Percentiles rank a stretch among this genome's conserved stretches.
phyloP scores from a whole-genome alignment of 2,113 vertebrate genomes.

The Oceanites oceanicus region DNA sequence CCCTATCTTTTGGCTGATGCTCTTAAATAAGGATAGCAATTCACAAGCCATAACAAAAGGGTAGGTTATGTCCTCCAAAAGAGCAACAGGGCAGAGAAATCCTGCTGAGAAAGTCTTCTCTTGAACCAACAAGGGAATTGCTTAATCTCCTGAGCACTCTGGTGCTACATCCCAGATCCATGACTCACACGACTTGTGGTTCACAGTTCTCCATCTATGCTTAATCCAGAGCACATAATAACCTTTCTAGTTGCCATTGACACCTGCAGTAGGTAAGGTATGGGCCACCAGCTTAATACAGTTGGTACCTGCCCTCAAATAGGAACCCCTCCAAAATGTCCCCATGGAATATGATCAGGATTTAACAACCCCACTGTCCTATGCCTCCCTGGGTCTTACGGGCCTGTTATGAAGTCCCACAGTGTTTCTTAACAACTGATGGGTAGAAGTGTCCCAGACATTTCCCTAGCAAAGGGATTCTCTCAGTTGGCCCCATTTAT shows the following conservation, averaged over 20 bases:
- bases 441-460: neutral
- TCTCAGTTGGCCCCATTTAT: neutral
- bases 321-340: neutral
- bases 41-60: neutral
- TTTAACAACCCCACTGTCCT: neutral
- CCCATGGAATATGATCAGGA: neutral
- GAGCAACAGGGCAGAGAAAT: neutral
- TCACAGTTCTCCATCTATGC: neutral
- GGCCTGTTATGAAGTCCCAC: neutral
- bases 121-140: neutral
- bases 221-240: neutral
- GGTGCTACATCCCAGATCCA: too few relatives aligned
- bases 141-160: neutral
- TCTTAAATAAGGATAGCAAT: neutral
- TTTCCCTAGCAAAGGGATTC: neutral
- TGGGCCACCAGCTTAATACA: neutral
- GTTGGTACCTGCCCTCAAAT: neutral
- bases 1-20: neutral
- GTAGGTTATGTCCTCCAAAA: neutral
- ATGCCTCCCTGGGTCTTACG: neutral
- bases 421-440: neutral
- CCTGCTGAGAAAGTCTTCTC: neutral
- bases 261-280: neutral
- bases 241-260: neutral
- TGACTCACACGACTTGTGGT: neutral